Evolutionary conservation across 2,113 vertebrate genomes (phyloP).

Genomic region (Herpailurus yagouaroundi): DNA sequence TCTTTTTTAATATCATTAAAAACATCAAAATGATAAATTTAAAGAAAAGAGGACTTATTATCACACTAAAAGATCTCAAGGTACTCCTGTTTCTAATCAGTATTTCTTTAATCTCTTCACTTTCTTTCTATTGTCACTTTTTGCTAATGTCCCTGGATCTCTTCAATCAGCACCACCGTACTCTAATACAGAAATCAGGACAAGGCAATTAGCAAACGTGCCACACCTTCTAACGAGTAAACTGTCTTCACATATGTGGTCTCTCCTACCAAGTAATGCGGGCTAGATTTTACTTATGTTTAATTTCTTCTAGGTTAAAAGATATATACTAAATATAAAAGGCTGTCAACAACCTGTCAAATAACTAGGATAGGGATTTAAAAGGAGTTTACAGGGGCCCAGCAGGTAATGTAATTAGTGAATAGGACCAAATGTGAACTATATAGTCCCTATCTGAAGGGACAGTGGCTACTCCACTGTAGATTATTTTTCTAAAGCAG

Average conservation of each 20-base stretch:
- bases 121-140: neutral
- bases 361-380: neutral
- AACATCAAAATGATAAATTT: neutral
- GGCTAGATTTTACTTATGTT: conserved; percentile 7
- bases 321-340: conserved; percentile 21
- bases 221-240: neutral
- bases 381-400: neutral
- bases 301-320: conserved; percentile 45
- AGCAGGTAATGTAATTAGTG: neutral
- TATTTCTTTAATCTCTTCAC: conserved; percentile 19
- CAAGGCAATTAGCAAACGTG: neutral
- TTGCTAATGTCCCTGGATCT: neutral
- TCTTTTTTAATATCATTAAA: neutral
- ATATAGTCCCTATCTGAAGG: neutral
- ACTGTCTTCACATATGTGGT: neutral
- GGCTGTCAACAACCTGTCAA: conserved; percentile 16
- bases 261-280: conserved; percentile 10
- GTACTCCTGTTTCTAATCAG: conserved; percentile 1
- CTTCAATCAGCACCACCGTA: neutral
- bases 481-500: neutral
- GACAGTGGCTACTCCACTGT: neutral
- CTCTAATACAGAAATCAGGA: neutral
- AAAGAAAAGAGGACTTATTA: neutral
- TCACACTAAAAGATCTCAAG: conserved; percentile 5
- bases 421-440: neutral